Evolutionary conservation across 2,797 vertebrate species (phyloP), one percentile per base, ranked within the genome.

Genomic region (Poeciliopsis gracilis): DNA sequence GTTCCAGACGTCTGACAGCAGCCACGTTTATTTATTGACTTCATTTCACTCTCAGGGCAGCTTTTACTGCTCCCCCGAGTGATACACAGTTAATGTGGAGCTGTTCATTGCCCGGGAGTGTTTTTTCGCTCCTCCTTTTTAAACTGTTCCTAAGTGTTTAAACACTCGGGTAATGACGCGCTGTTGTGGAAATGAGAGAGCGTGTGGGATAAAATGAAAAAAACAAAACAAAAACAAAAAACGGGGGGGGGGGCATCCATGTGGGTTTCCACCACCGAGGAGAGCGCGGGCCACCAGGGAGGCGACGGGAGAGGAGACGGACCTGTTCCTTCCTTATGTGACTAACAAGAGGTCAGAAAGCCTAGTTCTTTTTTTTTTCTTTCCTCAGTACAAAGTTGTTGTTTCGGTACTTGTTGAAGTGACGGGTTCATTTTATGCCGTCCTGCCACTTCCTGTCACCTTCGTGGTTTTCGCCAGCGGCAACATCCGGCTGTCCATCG

Each of bases 1-100:
- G 89, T 90, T 94, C 94, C 95, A 96, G 94, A 93, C 91, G 87
- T 95, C 92, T 94, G 93, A 95, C 94, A 95, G 90, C 90, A 88
- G 81, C 82, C 86, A 84, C 87, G 85, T 94, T 94, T 94, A 96
- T 95, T 95, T 94, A 95, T 94, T 92, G 90, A 93, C 93, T 94
- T 93, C 92, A 93, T 94, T 93, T 92, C 82, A 81, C 92, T 90
- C 74, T 77, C 86, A 73, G 92, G 93, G 89, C 90, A 79, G 92
- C 85, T 88, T 92, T 94, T 90, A 94, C 93, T 66, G 91, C 88
- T 92, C 94, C 93, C 93, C 38, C 11, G 92, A 92, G 94, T 90
- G 93, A 94, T 90, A 87, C 92, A 69, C 89, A 91, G 92, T 93
- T 94, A 92, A 95, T 94, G 94, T 94, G 87, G 89, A 93, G 90